Percentiles rank a stretch among this genome's conserved stretches.
These are phyloP conservation scores for Cynaeus angustus DNA, from an alignment of 2,888 invertebrate species.

Conservation along the genomic window DNA sequence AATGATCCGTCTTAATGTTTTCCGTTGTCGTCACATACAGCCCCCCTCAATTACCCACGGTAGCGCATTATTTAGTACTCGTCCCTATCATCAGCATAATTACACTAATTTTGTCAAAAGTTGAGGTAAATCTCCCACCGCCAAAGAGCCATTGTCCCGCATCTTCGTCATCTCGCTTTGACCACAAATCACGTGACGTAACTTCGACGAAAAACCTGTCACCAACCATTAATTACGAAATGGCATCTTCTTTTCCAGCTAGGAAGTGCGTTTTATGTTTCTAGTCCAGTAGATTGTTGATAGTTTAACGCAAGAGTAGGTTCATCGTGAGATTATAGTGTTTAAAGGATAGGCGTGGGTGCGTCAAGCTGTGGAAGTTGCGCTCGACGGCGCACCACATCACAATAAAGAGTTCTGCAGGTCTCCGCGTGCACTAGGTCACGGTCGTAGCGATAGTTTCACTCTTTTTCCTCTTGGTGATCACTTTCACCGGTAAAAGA, in stretches of 20 bases:
- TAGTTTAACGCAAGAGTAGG: constrained; percentile 35
- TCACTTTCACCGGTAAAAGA: constrained; percentile 59
- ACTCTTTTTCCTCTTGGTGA: constrained; percentile 61
- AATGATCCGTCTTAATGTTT: neutral
- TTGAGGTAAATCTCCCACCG: constrained; percentile 5
- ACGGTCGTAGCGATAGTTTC: constrained; percentile 61
- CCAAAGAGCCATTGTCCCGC: constrained; percentile 6
- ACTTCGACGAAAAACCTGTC: constrained; percentile 2
- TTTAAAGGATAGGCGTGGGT: constrained; percentile 32
- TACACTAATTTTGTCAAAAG: neutral
- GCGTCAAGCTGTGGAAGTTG: constrained; percentile 30
- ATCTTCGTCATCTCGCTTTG: neutral
- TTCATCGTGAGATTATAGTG: constrained; percentile 10
- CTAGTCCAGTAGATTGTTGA: constrained; percentile 6
- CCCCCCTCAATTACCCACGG: neutral
- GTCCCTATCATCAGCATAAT: neutral
- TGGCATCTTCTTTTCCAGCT: neutral
- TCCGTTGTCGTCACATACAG: constrained; percentile 5
- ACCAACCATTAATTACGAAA: constrained; percentile 1
- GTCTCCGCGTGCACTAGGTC: constrained; percentile 58
- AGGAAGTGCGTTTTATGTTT: constrained; percentile 21
- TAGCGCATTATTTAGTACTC: neutral
- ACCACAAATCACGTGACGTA: constrained; percentile 7
- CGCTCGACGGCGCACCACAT: constrained; percentile 43
- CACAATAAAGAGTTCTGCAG: constrained; percentile 46